These are phyloP conservation scores for Zaprionus lineosus DNA, from an alignment of 2,888 invertebrate genomes.

Conservation along the genomic window DNA sequence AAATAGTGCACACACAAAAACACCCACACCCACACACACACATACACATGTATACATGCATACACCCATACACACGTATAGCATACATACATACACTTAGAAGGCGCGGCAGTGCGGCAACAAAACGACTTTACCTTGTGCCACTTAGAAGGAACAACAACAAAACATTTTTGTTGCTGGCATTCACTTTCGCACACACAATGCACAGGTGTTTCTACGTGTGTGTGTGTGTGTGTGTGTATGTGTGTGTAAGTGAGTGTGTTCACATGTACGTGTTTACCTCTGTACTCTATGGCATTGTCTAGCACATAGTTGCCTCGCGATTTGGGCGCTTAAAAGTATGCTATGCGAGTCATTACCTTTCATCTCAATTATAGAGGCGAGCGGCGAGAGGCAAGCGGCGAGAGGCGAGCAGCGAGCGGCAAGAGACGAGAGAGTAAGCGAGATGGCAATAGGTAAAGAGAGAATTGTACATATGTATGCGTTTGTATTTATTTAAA, in stretches of 20 bases:
- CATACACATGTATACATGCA: constrained; percentile 26
- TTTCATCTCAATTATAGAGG: constrained; percentile 76
- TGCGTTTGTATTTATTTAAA: constrained; percentile 64
- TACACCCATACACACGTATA: constrained; percentile 22
- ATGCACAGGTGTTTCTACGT: constrained; percentile 5
- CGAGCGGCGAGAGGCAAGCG: no score
- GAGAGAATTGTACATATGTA: constrained; percentile 19
- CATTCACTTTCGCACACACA: constrained; percentile 58
- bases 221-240: constrained; percentile 18
- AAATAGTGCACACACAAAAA: constrained; percentile 65
- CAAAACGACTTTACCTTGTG: constrained; percentile 69
- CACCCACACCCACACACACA: constrained; percentile 12
- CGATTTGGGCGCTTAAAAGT: constrained; percentile 71
- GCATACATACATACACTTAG: constrained; percentile 29
- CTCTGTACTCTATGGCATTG: constrained; percentile 49
- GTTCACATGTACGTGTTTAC: constrained; percentile 9
- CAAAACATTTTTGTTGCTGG: constrained; percentile 50
- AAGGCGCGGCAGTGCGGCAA: constrained; percentile 38
- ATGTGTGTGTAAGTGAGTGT: no score
- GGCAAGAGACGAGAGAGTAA: no score
- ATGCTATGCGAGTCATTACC: constrained; percentile 75
- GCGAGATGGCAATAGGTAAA: no score
- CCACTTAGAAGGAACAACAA: constrained; percentile 68
- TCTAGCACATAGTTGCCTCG: constrained; percentile 69
- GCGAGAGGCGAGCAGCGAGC: no score